phyloP scores from a whole-genome alignment of 2,888 invertebrate species.

The Uloborus plumipes region DNA sequence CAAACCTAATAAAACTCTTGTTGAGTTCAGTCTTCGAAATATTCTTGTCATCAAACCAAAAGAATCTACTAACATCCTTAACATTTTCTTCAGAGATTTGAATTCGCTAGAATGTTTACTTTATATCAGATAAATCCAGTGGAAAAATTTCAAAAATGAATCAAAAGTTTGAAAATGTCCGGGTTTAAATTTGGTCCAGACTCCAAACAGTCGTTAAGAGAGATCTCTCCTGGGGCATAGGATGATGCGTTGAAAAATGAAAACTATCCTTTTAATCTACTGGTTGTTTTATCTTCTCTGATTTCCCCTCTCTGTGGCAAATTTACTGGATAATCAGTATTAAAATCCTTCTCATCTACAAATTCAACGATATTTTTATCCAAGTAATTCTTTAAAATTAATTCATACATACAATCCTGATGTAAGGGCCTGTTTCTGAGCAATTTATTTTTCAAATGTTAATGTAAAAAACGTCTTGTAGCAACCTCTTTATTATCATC shows the following conservation, averaged over 20 bases:
- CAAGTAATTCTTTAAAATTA: background rate
- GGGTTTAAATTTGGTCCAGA: too few species aligned
- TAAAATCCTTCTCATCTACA: background rate
- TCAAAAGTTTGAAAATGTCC: background rate
- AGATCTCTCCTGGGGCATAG: background rate
- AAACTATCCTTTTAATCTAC: background rate
- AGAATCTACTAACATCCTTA: background rate
- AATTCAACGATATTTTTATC: background rate
- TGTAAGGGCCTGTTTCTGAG: background rate
- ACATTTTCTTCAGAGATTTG: background rate
- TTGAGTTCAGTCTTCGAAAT: background rate
- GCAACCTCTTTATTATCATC: slow-evolving; percentile 2
- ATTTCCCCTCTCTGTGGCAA: background rate
- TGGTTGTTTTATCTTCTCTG: background rate
- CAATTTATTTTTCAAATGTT: too few species aligned
- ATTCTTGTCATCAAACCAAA: background rate
- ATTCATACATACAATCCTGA: background rate
- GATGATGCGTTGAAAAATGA: background rate
- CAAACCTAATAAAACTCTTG: background rate
- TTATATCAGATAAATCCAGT: background rate
- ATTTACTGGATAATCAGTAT: background rate
- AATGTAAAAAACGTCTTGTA: background rate
- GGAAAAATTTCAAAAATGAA: background rate
- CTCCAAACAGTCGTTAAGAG: background rate
- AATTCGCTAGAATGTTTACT: background rate